Base-by-base conservation (phyloP, 2,888 invertebrate genomes). In the Chrysolina americana region DNA sequence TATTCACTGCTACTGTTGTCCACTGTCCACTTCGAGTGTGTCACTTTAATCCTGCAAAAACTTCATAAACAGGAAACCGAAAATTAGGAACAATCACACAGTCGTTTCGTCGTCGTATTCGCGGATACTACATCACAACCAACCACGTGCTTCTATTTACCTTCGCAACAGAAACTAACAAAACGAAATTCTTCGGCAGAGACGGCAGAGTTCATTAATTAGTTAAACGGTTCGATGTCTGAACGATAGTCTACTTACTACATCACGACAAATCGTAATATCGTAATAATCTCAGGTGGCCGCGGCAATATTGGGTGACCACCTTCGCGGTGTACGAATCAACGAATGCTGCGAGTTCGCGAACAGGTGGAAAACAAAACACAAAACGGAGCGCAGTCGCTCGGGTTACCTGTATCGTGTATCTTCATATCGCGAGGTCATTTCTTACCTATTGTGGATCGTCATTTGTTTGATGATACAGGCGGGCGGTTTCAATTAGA, bases 351-450 rank as follows among this genome's bases (percentile, higher is more conserved):
- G 82, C 79, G 80, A 80, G 79, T 44, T 80, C 74, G 79, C 75
- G 80, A 77, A 82, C 85, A 85, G 85, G 84, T 85, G 83, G 71
- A 74, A 83, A 83, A 78, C 81, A 76, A 78, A 74, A 73, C 74
- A 70, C 66, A 75, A 76, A 3, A 28, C 36, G 59, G 59, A 59
- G 84, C 85, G 85, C 84, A 84, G 84, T 78, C 84, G 85, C 85
- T 71, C 23, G 36, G 53, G 69, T 44, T 76, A 76, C 71, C 75
- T 78, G 75, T 78, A 72, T 81, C 48, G 82, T 77, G 79, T 83
- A 83, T 83, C 82, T 83, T 70, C 71, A 71, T 69, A 65, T 78
- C 78, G 79, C 83, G 85, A 85, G 85, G 85, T 85, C 85, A 83
- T 81, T 83, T 80, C 83, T 83, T 82, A 82, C 82, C 82, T 82